phyloP scores from a whole-genome alignment of 2,113 vertebrate genomes.

The Nansenia antarctica region DNA sequence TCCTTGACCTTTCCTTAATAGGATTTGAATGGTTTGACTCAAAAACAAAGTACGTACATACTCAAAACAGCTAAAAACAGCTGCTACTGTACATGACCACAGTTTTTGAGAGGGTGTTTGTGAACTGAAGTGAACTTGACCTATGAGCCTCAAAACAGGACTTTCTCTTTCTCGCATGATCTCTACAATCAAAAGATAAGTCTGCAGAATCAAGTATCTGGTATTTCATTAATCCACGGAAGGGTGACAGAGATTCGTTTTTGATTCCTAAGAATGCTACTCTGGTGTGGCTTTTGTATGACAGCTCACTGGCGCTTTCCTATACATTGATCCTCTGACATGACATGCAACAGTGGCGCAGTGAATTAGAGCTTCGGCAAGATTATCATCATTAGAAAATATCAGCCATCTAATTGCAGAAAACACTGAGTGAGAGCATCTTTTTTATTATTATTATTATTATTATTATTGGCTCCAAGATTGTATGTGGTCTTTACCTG shows the following conservation, averaged over 20 bases:
- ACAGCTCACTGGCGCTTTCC: background rate
- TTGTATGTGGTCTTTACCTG: constrained; percentile 72
- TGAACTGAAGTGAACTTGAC: too few relatives aligned
- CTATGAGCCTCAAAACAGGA: background rate
- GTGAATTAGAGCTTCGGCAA: background rate
- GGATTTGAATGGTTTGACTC: background rate
- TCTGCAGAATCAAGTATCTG: background rate
- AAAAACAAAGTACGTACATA: too few relatives aligned
- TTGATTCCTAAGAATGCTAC: background rate
- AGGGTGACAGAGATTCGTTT: too few relatives aligned
- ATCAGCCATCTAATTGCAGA: background rate
- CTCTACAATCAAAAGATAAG: background rate
- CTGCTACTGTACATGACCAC: background rate
- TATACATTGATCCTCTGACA: background rate
- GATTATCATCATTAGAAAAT: background rate
- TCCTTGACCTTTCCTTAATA: background rate
- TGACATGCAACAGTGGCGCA: background rate
- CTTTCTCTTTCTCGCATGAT: background rate
- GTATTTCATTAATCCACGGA: background rate
- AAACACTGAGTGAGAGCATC: background rate
- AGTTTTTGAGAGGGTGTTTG: background rate
- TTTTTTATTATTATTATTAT: background rate
- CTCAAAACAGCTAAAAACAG: too few relatives aligned
- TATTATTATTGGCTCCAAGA: background rate
- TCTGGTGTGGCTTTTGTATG: background rate